A percentile compares a stretch with the other conserved stretches of the same genome.
phyloP scores from a whole-genome alignment of 2,888 invertebrate genomes.

The Tetramorium bicarinatum region DNA sequence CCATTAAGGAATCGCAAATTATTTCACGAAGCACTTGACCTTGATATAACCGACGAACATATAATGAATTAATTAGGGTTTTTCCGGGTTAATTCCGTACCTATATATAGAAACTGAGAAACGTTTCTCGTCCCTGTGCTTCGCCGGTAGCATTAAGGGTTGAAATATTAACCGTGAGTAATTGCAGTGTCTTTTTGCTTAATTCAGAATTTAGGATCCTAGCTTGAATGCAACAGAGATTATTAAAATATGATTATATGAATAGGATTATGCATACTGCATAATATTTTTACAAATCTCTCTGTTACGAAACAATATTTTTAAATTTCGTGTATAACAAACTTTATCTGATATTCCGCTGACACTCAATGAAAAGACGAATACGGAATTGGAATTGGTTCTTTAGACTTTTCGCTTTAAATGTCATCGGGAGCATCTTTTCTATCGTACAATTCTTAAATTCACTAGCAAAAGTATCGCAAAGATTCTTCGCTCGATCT shows the following conservation, averaged over 20 bases:
- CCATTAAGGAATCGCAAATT: slow-evolving; percentile 1
- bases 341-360: not conserved
- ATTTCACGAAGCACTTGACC: not conserved
- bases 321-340: not conserved
- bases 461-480: not conserved
- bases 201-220: not conserved
- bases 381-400: not conserved
- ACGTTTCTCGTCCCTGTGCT: slow-evolving; percentile 60
- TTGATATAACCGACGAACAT: slow-evolving; percentile 13
- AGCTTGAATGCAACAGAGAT: not conserved
- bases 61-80: slow-evolving; percentile 74
- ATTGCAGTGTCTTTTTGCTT: slow-evolving; percentile 64
- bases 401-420: not conserved
- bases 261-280: not conserved
- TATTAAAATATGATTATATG: not conserved
- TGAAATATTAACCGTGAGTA: slow-evolving; percentile 70
- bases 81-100: slow-evolving; percentile 59
- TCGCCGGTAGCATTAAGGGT: slow-evolving; percentile 62
- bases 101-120: slow-evolving; percentile 64
- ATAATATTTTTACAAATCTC: not conserved
- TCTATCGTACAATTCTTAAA: not conserved
- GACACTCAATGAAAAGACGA: not conserved
- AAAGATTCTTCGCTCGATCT: not conserved
- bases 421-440: not conserved
- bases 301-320: slow-evolving; percentile 5